phyloP scores from a whole-genome alignment of 2,888 invertebrate genomes.

The Pteria penguin region DNA sequence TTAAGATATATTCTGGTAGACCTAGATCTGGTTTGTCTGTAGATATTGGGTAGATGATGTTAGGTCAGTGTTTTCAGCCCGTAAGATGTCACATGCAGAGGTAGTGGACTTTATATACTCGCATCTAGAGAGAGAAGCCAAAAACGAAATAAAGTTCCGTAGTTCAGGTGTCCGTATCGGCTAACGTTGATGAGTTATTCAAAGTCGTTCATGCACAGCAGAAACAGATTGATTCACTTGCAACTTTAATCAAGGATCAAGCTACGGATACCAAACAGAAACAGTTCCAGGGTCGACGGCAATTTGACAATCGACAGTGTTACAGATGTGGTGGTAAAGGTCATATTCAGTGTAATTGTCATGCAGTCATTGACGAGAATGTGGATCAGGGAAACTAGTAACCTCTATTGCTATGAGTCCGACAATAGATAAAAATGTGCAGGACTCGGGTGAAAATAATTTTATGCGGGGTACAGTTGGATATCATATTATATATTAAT shows the following conservation, averaged over 20 bases:
- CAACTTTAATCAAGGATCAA: neutral
- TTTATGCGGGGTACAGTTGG: neutral
- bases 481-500: neutral
- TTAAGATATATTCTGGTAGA: too few species aligned
- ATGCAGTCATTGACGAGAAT: neutral
- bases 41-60: too few species aligned
- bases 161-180: too few species aligned
- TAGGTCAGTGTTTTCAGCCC: too few species aligned
- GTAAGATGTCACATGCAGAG: too few species aligned
- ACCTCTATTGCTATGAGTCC: neutral
- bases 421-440: neutral
- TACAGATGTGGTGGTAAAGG: neutral
- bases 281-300: neutral
- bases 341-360: neutral
- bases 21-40: too few species aligned
- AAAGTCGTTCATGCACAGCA: slow-evolving; percentile 13
- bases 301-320: neutral
- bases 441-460: neutral
- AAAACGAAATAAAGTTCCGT: too few species aligned
- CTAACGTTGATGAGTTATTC: slow-evolving; percentile 6
- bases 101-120: too few species aligned
- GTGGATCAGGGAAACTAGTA: neutral
- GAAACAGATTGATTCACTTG: neutral
- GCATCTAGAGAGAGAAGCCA: too few species aligned
- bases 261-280: neutral